Evolutionary conservation across 2,888 invertebrate species (phyloP).

Genomic region (Herminia tarsipennalis): DNA sequence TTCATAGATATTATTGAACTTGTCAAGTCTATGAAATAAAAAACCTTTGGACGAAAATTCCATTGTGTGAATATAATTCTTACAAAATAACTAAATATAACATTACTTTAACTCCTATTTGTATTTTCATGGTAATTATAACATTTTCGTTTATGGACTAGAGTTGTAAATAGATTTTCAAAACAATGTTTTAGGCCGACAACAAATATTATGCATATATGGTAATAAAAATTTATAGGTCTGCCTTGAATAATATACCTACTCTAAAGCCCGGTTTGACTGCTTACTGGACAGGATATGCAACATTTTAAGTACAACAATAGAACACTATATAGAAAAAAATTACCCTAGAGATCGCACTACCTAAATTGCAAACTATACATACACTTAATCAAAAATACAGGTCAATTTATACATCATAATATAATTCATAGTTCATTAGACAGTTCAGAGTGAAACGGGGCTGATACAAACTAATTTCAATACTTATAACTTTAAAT

Average conservation of each 20-base stretch:
- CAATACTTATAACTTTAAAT: constrained; percentile 54
- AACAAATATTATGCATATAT: constrained; percentile 19
- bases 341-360: too few relatives aligned
- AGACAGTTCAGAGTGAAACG: constrained; percentile 18
- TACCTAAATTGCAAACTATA: too few relatives aligned
- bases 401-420: too few relatives aligned
- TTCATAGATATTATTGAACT: neutral
- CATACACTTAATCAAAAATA: too few relatives aligned
- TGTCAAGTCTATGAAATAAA: constrained; percentile 2
- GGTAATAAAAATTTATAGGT: constrained; percentile 34
- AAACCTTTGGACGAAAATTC: constrained; percentile 1
- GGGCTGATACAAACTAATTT: constrained; percentile 2
- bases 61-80: neutral
- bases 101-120: too few relatives aligned
- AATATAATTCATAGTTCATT: neutral
- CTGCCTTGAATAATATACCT: constrained; percentile 21
- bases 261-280: constrained; percentile 18
- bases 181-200: constrained; percentile 28
- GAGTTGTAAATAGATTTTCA: constrained; percentile 25
- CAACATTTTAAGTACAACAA: constrained; percentile 3
- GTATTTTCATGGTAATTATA: constrained; percentile 12
- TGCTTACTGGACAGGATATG: constrained; percentile 13
- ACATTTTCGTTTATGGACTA: constrained; percentile 33
- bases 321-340: neutral
- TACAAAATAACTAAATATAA: constrained; percentile 31